Evolutionary conservation across 2,797 vertebrate species (phyloP).

Genomic region (Ctenosaura bakeri): DNA sequence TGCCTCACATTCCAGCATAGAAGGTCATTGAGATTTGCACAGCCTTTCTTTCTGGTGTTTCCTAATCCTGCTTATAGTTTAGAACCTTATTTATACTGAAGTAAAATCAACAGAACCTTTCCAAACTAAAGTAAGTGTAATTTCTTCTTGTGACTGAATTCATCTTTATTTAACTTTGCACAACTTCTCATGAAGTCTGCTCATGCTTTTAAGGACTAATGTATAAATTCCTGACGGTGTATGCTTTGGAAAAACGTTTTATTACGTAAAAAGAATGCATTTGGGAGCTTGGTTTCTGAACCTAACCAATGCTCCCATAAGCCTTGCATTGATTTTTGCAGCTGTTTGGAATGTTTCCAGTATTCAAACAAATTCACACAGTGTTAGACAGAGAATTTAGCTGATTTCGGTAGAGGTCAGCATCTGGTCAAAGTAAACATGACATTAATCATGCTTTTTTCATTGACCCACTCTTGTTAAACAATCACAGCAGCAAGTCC

Average conservation of each 20-base stretch:
- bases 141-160: not conserved
- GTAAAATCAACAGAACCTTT: not conserved
- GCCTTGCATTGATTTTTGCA: not conserved
- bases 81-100: slow-evolving; percentile 4
- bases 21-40: not conserved
- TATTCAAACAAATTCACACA: not conserved
- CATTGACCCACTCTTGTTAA: not conserved
- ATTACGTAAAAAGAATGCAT: not conserved
- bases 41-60: not conserved
- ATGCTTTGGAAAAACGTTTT: not conserved
- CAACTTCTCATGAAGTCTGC: not conserved
- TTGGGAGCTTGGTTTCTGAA: not conserved
- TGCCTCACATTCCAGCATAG: not conserved
- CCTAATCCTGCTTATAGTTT: not conserved
- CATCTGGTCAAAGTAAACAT: not conserved
- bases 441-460: not conserved
- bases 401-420: not conserved
- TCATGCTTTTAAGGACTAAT: not conserved
- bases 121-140: not conserved
- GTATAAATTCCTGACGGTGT: not conserved
- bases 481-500: not conserved
- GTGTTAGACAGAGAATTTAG: not conserved
- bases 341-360: not conserved
- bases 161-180: not conserved
- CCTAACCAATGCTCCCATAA: not conserved